Base-by-base conservation (phyloP, 2,888 invertebrate species). In the Caenorhabditis plicata region DNA sequence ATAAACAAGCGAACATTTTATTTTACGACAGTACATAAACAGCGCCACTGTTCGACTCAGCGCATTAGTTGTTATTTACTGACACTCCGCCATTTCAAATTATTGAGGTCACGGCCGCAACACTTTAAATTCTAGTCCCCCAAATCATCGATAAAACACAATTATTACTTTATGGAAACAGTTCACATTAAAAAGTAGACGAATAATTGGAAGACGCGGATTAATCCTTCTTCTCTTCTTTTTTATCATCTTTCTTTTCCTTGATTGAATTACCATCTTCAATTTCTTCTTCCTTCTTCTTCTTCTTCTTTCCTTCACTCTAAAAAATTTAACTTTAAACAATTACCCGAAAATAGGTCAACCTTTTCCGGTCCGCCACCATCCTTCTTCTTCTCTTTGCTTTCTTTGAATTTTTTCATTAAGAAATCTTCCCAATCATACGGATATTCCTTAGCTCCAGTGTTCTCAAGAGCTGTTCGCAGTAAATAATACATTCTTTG, bases 401-500 rank as follows among this genome's bases (percentile, higher is more conserved):
- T 52, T 2, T 48, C 47, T 33, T 52, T 48, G 32, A 38, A 39
- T 22, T 58, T 58, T 29, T 43, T 51, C 33, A 47, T 58, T 20
- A 54, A n/a, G 3, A 8, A 26, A 11, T 50, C 40, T 31, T 60
- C 60, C 60, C 60, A 60, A 40, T 60, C 60, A 22, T 60, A 60
- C 3, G 60, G 60, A 33, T 42, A 60, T 32, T 60, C 60, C 1
- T 33, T 47, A 0, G 70, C 62, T 13, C 57, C 61, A 26, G 61
- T 57, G 26, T 51, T 71, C 40, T 49, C 51, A 56, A 73, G 60
- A 9, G 70, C 71, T 36, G 56, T 47, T 36, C 66, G 42, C 35
- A 74, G 39, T 23, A 70, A 46, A 23, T 56, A 62, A 50, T 74
- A 74, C 50, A 74, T 71, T 35, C 63, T 42, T 19, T 44, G 44